phyloP scores from a whole-genome alignment of 2,113 vertebrate genomes.

The Cathartes aura region DNA sequence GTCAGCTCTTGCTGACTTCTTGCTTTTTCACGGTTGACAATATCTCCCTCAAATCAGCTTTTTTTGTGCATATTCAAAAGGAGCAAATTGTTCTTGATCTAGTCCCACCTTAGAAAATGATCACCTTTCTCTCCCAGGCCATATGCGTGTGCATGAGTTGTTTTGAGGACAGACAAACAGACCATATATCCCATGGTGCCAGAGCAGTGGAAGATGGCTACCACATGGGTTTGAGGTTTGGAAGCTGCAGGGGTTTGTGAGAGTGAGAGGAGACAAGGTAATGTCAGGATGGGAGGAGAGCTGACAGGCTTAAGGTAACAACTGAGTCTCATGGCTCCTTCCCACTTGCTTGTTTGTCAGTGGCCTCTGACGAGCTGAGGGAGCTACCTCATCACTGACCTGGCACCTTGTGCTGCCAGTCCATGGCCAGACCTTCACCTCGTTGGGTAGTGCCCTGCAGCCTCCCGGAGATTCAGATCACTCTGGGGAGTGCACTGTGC shows the following conservation, averaged over 20 bases:
- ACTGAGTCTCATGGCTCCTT: background rate
- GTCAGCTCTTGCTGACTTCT: background rate
- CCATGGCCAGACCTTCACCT: background rate
- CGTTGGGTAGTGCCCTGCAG: background rate
- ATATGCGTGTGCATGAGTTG: background rate
- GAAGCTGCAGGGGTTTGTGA: background rate
- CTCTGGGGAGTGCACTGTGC: background rate
- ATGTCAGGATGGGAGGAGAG: background rate
- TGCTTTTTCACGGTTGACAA: background rate
- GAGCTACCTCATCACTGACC: background rate
- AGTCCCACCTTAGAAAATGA: background rate
- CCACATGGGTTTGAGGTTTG: background rate
- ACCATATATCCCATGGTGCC: background rate
- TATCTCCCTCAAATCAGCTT: background rate
- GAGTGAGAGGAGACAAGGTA: background rate
- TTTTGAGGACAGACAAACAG: background rate
- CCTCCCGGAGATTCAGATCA: background rate
- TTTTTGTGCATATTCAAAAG: background rate
- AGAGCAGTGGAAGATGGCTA: background rate
- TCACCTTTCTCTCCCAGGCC: background rate
- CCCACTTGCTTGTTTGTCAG: too few species aligned
- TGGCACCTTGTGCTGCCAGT: background rate
- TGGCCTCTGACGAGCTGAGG: background rate
- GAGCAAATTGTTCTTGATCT: background rate
- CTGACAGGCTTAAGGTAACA: background rate